Base-by-base conservation (phyloP, 2,113 vertebrate genomes). In the Hippocampus guttulatus region DNA sequence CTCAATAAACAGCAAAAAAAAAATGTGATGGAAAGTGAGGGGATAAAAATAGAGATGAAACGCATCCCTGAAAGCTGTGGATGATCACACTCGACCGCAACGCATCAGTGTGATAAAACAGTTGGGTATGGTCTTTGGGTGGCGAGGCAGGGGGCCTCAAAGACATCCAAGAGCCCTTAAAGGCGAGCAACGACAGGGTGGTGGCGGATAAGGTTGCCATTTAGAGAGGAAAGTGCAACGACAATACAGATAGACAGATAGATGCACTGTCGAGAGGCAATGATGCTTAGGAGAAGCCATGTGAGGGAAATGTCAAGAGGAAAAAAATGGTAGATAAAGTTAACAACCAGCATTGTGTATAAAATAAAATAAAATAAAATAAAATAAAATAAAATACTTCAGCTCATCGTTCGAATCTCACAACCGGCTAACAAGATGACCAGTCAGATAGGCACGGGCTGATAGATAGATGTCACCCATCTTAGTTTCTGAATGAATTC, bases 41-140 rank as follows among this genome's bases (percentile, higher is more conserved):
- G 64, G 23, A 11, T 27, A 43, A 49, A 51, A 61, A 61, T 61
- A 61, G 27, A 61, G 27, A 61, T 61, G 58, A 61, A 61, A 58
- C 15, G 12, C 14, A 30, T 58, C 55, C 23, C 25, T 58, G 23
- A 58, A 61, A 18, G 58, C 27, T 33, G 16, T 18, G 27, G 58
- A 61, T 61, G 58, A 61, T 61, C 58, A 61, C 27, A 30, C 58
- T 33, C 58, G 15, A 20, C 58, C 58, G 30, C 27, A 7, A 15
- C 20, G 58, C 58, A 33, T 33, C 58, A 20, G 16, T 20, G 58
- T 33, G 58, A 61, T 61, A 61, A 61, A 61, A 33, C 27, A 61
- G 15, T 38, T 33, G 16, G 16, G 20, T 6, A 61, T 61, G 58
- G 27, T 61, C 27, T 1, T 7, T 33, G 30, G 6, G 58, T 7